Conservation (phyloP, 2,113 vertebrate genomes). For the Stigmatopora argus region DNA sequence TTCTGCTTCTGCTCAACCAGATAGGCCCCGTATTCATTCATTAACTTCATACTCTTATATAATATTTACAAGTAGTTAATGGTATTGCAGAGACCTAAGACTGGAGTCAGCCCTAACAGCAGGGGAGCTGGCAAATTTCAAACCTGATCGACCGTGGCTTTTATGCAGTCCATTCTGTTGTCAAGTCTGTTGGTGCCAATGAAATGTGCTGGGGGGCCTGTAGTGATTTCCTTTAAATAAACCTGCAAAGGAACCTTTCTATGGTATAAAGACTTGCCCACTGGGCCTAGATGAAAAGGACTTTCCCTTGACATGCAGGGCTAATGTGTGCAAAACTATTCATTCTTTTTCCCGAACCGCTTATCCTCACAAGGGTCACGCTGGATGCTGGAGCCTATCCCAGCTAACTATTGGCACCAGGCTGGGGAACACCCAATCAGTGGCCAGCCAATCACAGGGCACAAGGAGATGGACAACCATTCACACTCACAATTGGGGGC, state of each 20-base stretch:
- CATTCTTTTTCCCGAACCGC: too few species aligned
- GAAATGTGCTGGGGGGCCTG: slow-evolving; percentile 34
- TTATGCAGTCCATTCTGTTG: slow-evolving; percentile 30
- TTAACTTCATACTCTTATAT: slow-evolving; percentile 48
- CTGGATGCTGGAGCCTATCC: too few species aligned
- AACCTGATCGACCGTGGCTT: slow-evolving; percentile 37
- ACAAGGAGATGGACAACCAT: too few species aligned
- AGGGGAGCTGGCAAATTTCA: slow-evolving; percentile 44
- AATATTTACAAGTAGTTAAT: slow-evolving; percentile 60
- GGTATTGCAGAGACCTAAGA: slow-evolving; percentile 31
- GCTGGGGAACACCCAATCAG: too few species aligned
- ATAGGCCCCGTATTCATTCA: slow-evolving; percentile 59
- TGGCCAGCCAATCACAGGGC: too few species aligned
- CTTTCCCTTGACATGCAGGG: slow-evolving; percentile 36
- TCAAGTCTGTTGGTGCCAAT: slow-evolving; percentile 29
- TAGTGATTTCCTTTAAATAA: slow-evolving; percentile 40
- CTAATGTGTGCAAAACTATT: slow-evolving; percentile 15
- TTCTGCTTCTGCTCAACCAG: slow-evolving; percentile 36
- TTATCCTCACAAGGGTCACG: too few species aligned
- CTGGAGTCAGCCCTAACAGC: slow-evolving; percentile 18
- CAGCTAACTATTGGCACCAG: too few species aligned
- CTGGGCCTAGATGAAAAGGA: slow-evolving; percentile 35
- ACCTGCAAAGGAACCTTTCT: slow-evolving; percentile 38
- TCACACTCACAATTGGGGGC: too few species aligned
- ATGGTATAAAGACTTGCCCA: slow-evolving; percentile 25